Conservation (phyloP, 1,140 invertebrate species). For the Temnothorax nylanderi region DNA sequence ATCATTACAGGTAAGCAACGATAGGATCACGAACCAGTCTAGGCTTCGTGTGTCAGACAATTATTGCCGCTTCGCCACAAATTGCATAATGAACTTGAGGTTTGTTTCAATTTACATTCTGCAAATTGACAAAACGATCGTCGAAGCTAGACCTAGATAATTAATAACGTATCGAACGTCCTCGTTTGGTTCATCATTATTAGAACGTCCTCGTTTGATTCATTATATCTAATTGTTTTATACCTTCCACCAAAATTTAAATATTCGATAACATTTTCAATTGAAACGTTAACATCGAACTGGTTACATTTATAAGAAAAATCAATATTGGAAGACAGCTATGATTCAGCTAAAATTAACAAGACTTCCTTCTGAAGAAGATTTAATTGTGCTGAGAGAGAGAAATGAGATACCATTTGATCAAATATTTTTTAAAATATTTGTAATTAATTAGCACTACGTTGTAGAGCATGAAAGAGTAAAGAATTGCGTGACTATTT, state of each 20-base stretch:
- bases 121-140: not conserved
- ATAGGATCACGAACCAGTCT: conserved; percentile 31
- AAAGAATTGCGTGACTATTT: conserved; percentile 3
- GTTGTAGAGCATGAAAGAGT: not conserved
- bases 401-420: not conserved
- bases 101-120: not conserved
- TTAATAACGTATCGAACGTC: not conserved
- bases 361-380: not conserved
- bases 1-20: conserved; percentile 11
- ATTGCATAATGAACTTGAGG: conserved; percentile 30
- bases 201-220: not conserved
- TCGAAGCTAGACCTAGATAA: not conserved
- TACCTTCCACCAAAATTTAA: not conserved
- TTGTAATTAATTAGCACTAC: conserved; percentile 8
- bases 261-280: not conserved
- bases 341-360: not conserved
- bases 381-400: not conserved
- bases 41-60: not conserved
- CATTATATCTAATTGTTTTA: too few species aligned
- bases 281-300: not conserved
- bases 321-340: not conserved
- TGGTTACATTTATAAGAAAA: not conserved
- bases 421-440: not conserved
- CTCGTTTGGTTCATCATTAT: not conserved
- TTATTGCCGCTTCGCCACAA: not conserved